phyloP scores from a whole-genome alignment of 1,140 invertebrate genomes.

The Sweltsa coloradensis region DNA sequence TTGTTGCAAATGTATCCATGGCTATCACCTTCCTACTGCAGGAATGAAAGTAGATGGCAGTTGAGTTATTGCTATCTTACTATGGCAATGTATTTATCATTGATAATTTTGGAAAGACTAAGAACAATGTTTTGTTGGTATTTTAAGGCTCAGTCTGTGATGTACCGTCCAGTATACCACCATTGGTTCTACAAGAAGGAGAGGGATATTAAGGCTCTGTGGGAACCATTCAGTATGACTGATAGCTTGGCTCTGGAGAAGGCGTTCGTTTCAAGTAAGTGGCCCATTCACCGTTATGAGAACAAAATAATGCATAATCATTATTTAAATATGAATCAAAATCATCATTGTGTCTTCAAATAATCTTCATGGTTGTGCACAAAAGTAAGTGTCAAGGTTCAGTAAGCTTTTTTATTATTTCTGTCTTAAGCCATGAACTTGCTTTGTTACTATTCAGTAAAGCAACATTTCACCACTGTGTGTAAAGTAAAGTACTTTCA shows the following conservation, averaged over 20 bases:
- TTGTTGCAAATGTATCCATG: too few relatives aligned
- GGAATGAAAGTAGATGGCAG: too few relatives aligned
- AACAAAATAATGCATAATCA: conserved; percentile 1
- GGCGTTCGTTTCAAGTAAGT: conserved; percentile 48
- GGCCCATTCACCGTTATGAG: neutral
- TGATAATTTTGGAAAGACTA: too few relatives aligned
- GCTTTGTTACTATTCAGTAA: too few relatives aligned
- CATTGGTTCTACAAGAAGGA: conserved; percentile 84
- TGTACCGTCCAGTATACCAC: conserved; percentile 57
- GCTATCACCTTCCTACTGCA: too few relatives aligned
- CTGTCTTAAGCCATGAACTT: too few relatives aligned
- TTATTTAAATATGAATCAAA: neutral
- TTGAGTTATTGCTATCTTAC: too few relatives aligned
- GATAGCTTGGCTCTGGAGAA: conserved; percentile 71
- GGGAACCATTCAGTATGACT: conserved; percentile 72
- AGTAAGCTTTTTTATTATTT: neutral
- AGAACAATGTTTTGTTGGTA: too few relatives aligned
- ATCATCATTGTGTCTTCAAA: neutral
- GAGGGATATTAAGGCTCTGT: conserved; percentile 48
- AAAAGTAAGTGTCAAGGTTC: neutral
- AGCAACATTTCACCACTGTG: too few relatives aligned
- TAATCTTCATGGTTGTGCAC: neutral
- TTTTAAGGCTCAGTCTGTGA: too few relatives aligned
- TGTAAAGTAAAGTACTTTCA: too few relatives aligned
- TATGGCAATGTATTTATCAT: too few relatives aligned